Conservation (phyloP, 2,888 invertebrate species). For the Chaetoderma sp. region DNA sequence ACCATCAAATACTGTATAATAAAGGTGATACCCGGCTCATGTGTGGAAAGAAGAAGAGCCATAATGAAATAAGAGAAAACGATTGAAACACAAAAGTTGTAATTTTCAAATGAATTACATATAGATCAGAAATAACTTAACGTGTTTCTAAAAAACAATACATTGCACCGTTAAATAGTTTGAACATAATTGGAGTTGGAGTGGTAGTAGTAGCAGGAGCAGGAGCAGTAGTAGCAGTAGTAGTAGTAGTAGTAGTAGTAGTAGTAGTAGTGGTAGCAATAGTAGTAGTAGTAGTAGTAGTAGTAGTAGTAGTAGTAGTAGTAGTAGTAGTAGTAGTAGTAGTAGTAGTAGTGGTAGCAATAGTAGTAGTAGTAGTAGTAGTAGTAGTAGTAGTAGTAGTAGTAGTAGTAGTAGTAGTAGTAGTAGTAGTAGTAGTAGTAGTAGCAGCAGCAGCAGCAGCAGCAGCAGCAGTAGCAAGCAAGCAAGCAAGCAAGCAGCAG, state of each 20-base stretch:
- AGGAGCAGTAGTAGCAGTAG: slow-evolving; percentile 15
- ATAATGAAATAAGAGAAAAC: too few species aligned
- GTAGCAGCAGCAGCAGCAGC: slow-evolving; percentile 11
- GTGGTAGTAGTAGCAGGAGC: slow-evolving; percentile 15
- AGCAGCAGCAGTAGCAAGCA: slow-evolving; percentile 4
- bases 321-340: slow-evolving; percentile 9
- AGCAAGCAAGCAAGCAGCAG: neutral
- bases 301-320: slow-evolving; percentile 9
- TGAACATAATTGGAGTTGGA: too few species aligned
- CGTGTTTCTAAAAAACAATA: too few species aligned
- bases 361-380: slow-evolving; percentile 9
- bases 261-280: slow-evolving; percentile 9
- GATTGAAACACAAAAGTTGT: too few species aligned
- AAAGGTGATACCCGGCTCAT: slow-evolving; percentile 11
- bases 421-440: slow-evolving; percentile 9
- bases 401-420: slow-evolving; percentile 10
- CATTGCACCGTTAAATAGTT: too few species aligned
- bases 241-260: slow-evolving; percentile 17
- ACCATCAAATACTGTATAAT: slow-evolving; percentile 14
- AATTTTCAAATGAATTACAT: too few species aligned
- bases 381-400: slow-evolving; percentile 9
- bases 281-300: slow-evolving; percentile 4
- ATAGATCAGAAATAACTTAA: too few species aligned
- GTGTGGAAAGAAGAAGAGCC: too few species aligned
- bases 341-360: slow-evolving; percentile 3